Base-by-base conservation (phyloP, 1,140 invertebrate genomes). In the Steinernema feltiae region DNA sequence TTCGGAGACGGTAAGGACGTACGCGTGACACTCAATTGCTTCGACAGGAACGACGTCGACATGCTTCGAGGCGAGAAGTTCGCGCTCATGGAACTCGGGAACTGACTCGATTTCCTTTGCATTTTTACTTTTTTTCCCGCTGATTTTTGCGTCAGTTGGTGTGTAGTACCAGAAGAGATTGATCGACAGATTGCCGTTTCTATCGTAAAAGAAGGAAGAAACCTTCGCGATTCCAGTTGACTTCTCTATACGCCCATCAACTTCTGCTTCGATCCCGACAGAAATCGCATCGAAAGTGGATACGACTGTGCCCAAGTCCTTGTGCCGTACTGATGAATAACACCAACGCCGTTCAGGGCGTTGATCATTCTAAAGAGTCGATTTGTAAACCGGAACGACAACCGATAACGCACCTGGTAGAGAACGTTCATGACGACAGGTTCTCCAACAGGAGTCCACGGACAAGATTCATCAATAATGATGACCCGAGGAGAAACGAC, bases 81-180 rank as follows among this genome's bases (percentile, higher is more conserved):
- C 53, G 24, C 53, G 53, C 3, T 63, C 53, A 27, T 63, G 53
- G 53, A 63, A 63, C 24, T 27, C 7, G 3, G 53, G 53, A n/a
- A 63, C 3, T n/a, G n/a, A n/a, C 53, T n/a, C 53, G 12, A 27
- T 27, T 27, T 63, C 53, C 24, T 63, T 27, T 3, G 7, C 53
- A 12, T 63, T 27, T 3, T 3, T 7, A 15, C 53, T 27, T 21
- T 63, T 63, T 27, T 12, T 17, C 15, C 24, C 24, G 12, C 3
- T 63, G 53, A 17, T 63, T 15, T 17, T 27, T 3, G 53, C 53
- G 53, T 63, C 53, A 7, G 7, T 3, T 7, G 53, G 53, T 27
- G 53, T 15, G 24, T 63, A 63, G 24, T 63, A 63, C 53, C 53
- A 63, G 53, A 63, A 63, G 53, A 63, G 53, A 27, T 63, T 63